A percentile compares a stretch with the other conserved stretches of the same genome.
phyloP scores from a whole-genome alignment of 1,140 invertebrate genomes.

The Ceratina japonica region DNA sequence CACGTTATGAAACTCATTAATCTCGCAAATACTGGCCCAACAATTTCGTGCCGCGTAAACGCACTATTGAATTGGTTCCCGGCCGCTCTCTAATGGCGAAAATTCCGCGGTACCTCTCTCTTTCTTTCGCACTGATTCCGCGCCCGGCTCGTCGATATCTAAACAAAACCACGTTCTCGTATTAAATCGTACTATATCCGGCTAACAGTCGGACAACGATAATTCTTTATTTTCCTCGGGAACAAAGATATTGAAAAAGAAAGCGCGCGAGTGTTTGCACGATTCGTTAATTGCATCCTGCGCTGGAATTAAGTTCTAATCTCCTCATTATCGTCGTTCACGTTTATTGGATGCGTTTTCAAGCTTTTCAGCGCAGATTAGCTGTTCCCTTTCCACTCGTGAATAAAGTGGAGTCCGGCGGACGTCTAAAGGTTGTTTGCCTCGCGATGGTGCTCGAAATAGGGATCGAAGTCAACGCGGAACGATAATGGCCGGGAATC shows the following conservation, averaged over 20 bases:
- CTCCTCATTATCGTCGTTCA: background rate
- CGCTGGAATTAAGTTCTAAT: too few relatives aligned
- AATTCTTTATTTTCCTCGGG: too few relatives aligned
- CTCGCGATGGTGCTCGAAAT: background rate
- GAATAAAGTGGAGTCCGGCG: background rate
- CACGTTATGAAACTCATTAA: conserved; percentile 76
- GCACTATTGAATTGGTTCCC: conserved; percentile 66
- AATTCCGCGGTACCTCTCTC: conserved; percentile 55
- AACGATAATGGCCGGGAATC: background rate
- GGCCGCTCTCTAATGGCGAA: conserved; percentile 59
- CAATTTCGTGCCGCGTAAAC: conserved; percentile 66
- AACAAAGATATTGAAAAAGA: too few relatives aligned
- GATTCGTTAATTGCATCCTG: too few relatives aligned
- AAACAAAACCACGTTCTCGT: conserved; percentile 4
- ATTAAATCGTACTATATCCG: background rate
- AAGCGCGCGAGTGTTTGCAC: too few relatives aligned
- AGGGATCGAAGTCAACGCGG: conserved; percentile 7
- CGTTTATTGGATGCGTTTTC: background rate
- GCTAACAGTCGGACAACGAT: background rate
- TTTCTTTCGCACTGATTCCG: conserved; percentile 37
- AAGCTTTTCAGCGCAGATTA: background rate
- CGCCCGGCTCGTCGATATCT: conserved; percentile 2
- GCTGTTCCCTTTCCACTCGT: background rate
- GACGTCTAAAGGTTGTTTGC: background rate
- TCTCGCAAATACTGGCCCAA: conserved; percentile 70